Percentiles rank a stretch among this genome's conserved stretches.
phyloP scores from a whole-genome alignment of 2,113 vertebrate species.

The Suncus etruscus region DNA sequence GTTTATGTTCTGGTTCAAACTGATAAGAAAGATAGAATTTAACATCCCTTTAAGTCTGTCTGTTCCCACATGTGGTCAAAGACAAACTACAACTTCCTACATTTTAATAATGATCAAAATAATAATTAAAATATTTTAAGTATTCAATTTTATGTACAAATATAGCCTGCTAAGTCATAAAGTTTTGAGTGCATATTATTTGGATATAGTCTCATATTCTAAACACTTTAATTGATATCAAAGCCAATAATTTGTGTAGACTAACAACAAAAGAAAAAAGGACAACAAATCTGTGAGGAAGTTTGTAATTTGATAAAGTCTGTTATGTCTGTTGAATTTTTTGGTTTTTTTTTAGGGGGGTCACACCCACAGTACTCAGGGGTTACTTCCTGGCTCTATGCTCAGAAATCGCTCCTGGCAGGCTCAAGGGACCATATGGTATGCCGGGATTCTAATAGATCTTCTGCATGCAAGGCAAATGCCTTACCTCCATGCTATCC shows the following conservation, averaged over 20 bases:
- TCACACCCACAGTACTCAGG: too few species aligned
- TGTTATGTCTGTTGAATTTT: too few species aligned
- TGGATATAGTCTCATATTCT: conserved; percentile 34
- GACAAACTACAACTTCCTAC: neutral
- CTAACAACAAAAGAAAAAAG: neutral
- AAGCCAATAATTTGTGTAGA: conserved; percentile 16
- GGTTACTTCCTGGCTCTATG: too few species aligned
- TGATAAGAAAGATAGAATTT: neutral
- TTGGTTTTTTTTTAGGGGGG: too few species aligned
- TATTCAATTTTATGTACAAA: conserved; percentile 11
- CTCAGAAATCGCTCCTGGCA: too few species aligned
- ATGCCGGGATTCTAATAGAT: too few species aligned
- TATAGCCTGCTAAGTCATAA: neutral
- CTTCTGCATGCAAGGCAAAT: too few species aligned
- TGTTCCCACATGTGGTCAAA: conserved; percentile 23
- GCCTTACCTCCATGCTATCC: too few species aligned
- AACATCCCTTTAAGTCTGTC: neutral
- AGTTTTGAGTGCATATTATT: conserved; percentile 22
- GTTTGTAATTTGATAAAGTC: conserved; percentile 14
- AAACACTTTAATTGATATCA: conserved; percentile 15
- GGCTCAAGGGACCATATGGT: too few species aligned
- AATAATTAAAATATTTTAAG: conserved; percentile 50
- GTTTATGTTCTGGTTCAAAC: neutral
- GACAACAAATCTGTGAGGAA: conserved; percentile 48
- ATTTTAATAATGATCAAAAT: conserved; percentile 50